A percentile compares a stretch with the other conserved stretches of the same genome.
phyloP scores from a whole-genome alignment of 2,113 vertebrate species.

The Carettochelys insculpta region DNA sequence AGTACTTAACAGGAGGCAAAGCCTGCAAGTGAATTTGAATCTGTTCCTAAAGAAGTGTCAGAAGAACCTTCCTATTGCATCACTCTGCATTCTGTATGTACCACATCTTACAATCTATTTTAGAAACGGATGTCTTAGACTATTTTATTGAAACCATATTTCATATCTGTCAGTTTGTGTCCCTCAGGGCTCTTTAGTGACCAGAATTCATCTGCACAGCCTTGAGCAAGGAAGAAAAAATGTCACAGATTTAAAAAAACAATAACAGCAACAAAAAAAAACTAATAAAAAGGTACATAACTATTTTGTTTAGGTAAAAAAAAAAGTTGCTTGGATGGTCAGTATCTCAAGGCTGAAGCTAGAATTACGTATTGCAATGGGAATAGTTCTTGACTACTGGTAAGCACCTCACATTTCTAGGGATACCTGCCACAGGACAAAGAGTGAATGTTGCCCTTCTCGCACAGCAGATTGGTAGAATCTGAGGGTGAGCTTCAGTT shows the following conservation, averaged over 20 bases:
- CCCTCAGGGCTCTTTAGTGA: neutral
- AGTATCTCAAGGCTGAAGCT: neutral
- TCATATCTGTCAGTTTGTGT: neutral
- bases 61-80: neutral
- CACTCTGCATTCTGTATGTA: neutral
- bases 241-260: neutral
- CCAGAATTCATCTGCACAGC: neutral
- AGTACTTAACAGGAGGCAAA: conserved; percentile 14
- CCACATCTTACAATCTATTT: neutral
- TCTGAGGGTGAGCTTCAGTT: neutral
- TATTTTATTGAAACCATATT: neutral
- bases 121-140: neutral
- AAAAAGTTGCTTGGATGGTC: neutral
- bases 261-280: neutral
- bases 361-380: fast-evolving
- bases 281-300: neutral
- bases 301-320: neutral
- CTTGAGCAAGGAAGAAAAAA: neutral
- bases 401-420: neutral
- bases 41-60: conserved; percentile 13
- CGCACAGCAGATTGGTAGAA: neutral
- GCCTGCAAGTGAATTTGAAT: conserved; percentile 16
- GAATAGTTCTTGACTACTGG: neutral
- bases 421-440: neutral
- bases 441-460: neutral